Percentiles rank a stretch among this genome's conserved stretches.
Evolutionary conservation across 1,140 invertebrate species (phyloP).

Genomic region (Berghia stephanieae): DNA sequence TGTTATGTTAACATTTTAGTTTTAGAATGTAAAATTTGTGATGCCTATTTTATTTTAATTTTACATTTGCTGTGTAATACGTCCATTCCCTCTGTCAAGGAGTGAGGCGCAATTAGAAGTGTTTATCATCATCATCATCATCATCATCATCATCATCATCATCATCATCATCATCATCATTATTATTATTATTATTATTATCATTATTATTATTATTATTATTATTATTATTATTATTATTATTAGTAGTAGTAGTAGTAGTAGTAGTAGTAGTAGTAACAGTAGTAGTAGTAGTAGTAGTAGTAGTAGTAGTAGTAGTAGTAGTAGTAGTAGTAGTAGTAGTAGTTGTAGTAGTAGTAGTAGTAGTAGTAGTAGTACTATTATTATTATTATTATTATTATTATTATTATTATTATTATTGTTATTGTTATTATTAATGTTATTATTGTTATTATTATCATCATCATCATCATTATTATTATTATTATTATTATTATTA

Average conservation of each 20-base stretch:
- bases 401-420: neutral
- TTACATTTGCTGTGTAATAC: neutral
- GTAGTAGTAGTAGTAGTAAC: constrained; percentile 12
- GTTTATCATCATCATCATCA: neutral
- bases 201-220: neutral
- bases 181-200: neutral
- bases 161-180: neutral
- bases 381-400: neutral
- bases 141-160: neutral
- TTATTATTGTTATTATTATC: neutral
- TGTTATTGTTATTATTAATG: neutral
- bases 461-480: neutral
- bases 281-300: constrained; percentile 16
- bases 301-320: constrained; percentile 20
- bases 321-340: constrained; percentile 16
- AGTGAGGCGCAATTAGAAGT: neutral
- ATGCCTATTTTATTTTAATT: neutral
- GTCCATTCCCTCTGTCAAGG: neutral
- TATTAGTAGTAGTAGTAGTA: constrained; percentile 12
- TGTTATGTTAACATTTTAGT: too few species aligned
- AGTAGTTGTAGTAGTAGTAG: constrained; percentile 9
- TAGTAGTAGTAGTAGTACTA: constrained; percentile 6
- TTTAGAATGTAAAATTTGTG: neutral
- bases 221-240: neutral
- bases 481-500: neutral